phyloP scores from a whole-genome alignment of 2,888 invertebrate genomes.

The Cephus sareptanus region DNA sequence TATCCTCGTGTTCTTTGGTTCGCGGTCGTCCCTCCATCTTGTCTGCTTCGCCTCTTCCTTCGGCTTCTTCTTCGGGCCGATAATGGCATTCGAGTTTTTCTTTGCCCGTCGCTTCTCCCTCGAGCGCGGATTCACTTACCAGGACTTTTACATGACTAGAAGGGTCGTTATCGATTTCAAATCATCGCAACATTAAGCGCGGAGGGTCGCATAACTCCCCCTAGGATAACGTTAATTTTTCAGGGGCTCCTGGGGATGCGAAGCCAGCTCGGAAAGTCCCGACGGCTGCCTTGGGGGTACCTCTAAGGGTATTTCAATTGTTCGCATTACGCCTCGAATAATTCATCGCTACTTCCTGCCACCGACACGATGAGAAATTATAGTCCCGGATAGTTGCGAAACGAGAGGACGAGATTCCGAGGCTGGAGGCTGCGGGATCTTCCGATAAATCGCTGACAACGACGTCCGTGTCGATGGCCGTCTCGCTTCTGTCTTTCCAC shows the following conservation, averaged over 20 bases:
- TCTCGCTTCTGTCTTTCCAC: too few species aligned
- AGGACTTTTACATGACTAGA: slow-evolving; percentile 35
- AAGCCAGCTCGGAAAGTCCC: slow-evolving; percentile 7
- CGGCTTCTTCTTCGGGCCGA: slow-evolving; percentile 1
- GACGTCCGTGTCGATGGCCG: too few species aligned
- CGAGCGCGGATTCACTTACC: slow-evolving; percentile 36
- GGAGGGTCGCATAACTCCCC: slow-evolving; percentile 18
- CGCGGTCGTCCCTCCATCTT: too few species aligned
- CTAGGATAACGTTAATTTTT: slow-evolving; percentile 43
- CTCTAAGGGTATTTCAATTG: slow-evolving; percentile 51
- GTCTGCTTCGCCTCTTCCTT: too few species aligned
- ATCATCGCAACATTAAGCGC: slow-evolving; percentile 48
- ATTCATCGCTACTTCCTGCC: slow-evolving; percentile 48
- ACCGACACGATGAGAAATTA: slow-evolving; percentile 49
- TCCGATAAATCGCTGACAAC: too few species aligned
- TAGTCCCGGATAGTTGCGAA: slow-evolving; percentile 5
- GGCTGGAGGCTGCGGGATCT: background rate
- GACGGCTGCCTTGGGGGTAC: background rate
- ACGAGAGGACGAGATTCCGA: too few species aligned
- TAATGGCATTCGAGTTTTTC: slow-evolving; percentile 37
- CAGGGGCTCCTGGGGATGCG: slow-evolving; percentile 30
- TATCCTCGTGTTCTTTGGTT: too few species aligned
- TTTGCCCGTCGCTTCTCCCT: slow-evolving; percentile 3
- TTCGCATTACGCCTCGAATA: slow-evolving; percentile 51
- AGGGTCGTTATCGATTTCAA: slow-evolving; percentile 55